Percentiles rank a stretch among this genome's conserved stretches.
Evolutionary conservation across 2,888 invertebrate genomes (phyloP).

Genomic region (Spodoptera picta): DNA sequence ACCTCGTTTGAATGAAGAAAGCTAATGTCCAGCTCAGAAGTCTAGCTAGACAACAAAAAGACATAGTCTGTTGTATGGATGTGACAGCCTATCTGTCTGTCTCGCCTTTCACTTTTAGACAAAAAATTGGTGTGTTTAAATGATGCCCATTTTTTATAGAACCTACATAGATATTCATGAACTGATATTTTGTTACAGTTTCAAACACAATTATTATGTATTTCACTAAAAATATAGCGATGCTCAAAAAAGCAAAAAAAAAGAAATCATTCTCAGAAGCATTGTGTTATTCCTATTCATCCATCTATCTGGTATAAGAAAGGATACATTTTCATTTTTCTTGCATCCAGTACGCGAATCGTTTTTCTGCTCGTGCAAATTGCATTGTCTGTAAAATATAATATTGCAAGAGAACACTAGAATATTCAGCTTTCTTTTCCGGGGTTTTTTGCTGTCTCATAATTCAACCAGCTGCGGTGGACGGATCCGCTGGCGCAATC

Average conservation of each 20-base stretch:
- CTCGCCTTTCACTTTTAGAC: too few relatives aligned
- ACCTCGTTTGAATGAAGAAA: neutral
- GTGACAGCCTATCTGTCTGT: too few relatives aligned
- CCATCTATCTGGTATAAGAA: constrained; percentile 8
- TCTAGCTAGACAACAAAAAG: constrained; percentile 1
- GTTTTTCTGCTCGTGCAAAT: constrained; percentile 10
- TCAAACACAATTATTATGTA: too few relatives aligned
- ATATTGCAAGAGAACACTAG: constrained; percentile 12
- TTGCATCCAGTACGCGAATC: constrained; percentile 1
- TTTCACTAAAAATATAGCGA: too few relatives aligned
- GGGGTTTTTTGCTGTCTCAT: constrained; percentile 32
- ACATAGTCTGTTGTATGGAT: too few relatives aligned
- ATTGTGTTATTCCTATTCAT: constrained; percentile 26
- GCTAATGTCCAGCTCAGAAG: neutral
- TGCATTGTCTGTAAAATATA: constrained; percentile 36
- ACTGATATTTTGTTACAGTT: too few relatives aligned
- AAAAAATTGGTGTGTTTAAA: too few relatives aligned
- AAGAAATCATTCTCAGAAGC: constrained; percentile 33
- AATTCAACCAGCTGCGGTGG: constrained; percentile 44
- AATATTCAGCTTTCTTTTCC: constrained; percentile 31
- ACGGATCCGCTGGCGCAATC: constrained; percentile 70
- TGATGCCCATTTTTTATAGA: too few relatives aligned
- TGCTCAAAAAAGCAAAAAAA: neutral
- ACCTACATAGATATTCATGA: too few relatives aligned
- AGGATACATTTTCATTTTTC: constrained; percentile 27